Base-by-base conservation (phyloP, 2,888 invertebrate species). In the Ennomos quercinarius region DNA sequence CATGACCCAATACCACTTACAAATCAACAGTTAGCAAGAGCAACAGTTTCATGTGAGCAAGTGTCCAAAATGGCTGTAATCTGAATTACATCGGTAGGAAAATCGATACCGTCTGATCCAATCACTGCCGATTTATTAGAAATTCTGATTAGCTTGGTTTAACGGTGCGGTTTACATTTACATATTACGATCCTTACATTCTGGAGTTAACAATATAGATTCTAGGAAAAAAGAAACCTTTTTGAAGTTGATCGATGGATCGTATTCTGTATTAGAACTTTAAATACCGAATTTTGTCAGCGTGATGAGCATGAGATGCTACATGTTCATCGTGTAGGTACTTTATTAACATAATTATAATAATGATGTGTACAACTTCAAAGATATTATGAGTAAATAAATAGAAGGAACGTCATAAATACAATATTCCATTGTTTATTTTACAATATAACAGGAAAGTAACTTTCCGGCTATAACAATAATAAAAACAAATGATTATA, bases 391-490 rank as follows among this genome's bases (percentile, higher is more conserved):
- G 27, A 27, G 27, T 27, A 27, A 27, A 27, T 27, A 3, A 27
- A 27, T 27, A 6, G 27, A 27, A 27, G 27, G 27, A 17, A 17
- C 17, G 17, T 17, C 34, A 46, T 43, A 13, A 27, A 40, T 39
- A 54, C 37, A 8, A 0, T 9, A 66, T 5, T 6, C 2, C 27
- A 67, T 67, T 72, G 72, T 72, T 62, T 73, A 65, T 49, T 61
- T 50, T 61, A 66, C 49, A 61, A 64, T 62, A 65, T 61, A 73
- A 74, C 80, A 76, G 76, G 76, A 74, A 74, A 77, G 67, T 70
- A 50, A 70, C 67, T 75, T 74, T 66, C 75, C 77, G 71, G 68
- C 68, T 68, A 71, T 62, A 63, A 71, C 70, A 72, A 76, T 72
- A 76, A 74, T 62, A 71, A 72, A 68, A 11, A 66, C 60, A 55